Evolutionary conservation across 2,888 invertebrate genomes (phyloP).

Genomic region (Eueremaeus valkanovi): DNA sequence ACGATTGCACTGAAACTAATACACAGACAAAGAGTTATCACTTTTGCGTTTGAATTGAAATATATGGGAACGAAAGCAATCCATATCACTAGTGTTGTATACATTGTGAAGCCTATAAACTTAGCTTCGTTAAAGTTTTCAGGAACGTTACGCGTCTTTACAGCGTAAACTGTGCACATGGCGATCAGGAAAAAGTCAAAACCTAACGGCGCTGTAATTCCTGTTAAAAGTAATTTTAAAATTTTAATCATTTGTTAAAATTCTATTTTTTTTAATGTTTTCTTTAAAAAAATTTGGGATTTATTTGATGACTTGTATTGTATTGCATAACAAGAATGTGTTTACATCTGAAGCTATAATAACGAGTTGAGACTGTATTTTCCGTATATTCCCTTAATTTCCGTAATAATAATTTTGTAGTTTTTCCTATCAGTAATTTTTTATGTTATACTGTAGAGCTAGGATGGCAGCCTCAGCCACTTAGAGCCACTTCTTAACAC

Average conservation of each 20-base stretch:
- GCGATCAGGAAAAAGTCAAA: slow-evolving; percentile 68
- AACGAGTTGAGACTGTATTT: too few species aligned
- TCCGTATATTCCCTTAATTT: too few species aligned
- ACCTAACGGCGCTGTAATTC: slow-evolving; percentile 79
- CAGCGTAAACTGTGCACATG: slow-evolving; percentile 90
- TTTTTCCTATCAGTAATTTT: neutral
- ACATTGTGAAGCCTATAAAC: slow-evolving; percentile 92
- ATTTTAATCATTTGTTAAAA: too few species aligned
- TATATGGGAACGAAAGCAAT: slow-evolving; percentile 94
- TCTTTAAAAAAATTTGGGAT: too few species aligned
- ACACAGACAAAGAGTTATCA: slow-evolving; percentile 63
- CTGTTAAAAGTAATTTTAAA: neutral
- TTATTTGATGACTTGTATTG: too few species aligned
- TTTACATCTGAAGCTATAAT: too few species aligned
- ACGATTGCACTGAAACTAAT: slow-evolving; percentile 69
- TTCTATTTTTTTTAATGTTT: too few species aligned
- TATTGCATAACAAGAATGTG: too few species aligned
- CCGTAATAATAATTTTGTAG: neutral
- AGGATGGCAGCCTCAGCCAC: too few species aligned
- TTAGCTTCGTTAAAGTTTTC: slow-evolving; percentile 90
- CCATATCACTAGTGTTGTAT: slow-evolving; percentile 97
- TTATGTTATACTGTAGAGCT: too few species aligned
- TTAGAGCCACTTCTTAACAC: too few species aligned
- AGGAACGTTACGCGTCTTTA: slow-evolving; percentile 91
- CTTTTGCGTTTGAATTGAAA: slow-evolving; percentile 69